These are phyloP conservation scores for Pyrrhosoma nymphula DNA, from an alignment of 2,888 invertebrate genomes.

Conservation along the genomic window DNA sequence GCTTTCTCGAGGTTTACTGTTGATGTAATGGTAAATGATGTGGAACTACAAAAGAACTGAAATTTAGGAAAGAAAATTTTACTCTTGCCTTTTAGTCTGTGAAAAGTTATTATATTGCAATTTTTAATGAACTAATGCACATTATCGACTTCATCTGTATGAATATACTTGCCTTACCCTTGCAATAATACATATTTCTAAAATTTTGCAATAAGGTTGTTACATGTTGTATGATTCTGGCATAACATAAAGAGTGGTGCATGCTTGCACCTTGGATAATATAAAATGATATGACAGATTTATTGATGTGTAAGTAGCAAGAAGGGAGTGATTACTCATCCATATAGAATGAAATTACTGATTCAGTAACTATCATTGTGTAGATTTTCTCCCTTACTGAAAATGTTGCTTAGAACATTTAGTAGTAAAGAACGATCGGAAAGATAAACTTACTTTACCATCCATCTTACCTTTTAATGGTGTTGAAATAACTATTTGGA, in stretches of 20 bases:
- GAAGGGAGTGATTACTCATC: neutral
- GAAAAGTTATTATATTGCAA: neutral
- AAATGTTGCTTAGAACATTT: neutral
- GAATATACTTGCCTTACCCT: neutral
- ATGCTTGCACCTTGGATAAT: neutral
- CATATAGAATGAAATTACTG: neutral
- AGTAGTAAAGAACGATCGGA: neutral
- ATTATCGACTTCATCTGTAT: neutral
- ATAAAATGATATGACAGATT: neutral
- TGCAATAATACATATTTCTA: neutral
- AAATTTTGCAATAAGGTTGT: neutral
- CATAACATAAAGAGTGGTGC: neutral
- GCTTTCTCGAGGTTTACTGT: neutral
- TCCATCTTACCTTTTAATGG: neutral
- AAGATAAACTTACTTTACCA: neutral
- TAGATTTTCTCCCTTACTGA: neutral
- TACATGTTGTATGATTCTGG: neutral
- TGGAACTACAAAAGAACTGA: neutral
- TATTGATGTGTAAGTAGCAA: neutral
- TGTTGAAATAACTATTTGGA: neutral
- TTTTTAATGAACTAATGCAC: neutral
- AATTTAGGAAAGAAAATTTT: neutral
- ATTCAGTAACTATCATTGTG: neutral
- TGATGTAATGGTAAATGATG: neutral
- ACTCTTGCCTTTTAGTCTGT: neutral